Evolutionary conservation across 2,797 vertebrate genomes (phyloP).

Genomic region (Platyrinchus mystaceus): DNA sequence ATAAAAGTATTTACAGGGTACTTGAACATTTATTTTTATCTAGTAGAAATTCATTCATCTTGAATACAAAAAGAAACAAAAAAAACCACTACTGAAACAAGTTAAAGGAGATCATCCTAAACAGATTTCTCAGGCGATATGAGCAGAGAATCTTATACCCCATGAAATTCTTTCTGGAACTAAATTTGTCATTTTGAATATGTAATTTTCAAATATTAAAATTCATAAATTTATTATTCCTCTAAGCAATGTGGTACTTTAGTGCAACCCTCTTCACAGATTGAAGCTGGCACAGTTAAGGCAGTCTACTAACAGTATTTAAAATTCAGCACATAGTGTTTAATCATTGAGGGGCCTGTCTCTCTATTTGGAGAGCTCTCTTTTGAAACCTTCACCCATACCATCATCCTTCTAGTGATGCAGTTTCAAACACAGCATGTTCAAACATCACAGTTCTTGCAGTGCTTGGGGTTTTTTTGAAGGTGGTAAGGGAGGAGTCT

Average conservation of each 20-base stretch:
- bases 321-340: constrained; percentile 11
- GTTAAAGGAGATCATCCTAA: background rate
- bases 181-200: background rate
- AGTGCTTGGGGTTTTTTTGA: background rate
- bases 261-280: constrained; percentile 9
- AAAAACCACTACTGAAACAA: background rate
- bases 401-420: background rate
- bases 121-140: fast-evolving
- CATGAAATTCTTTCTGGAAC: background rate
- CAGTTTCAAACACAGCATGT: background rate
- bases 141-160: background rate
- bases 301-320: background rate
- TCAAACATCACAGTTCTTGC: background rate
- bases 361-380: background rate
- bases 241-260: background rate
- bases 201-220: background rate
- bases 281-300: constrained; percentile 13
- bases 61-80: background rate
- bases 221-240: background rate
- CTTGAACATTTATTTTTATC: background rate
- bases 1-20: constrained; percentile 49
- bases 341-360: background rate
- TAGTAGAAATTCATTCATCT: background rate
- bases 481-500: background rate
- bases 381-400: background rate